Evolutionary conservation across 2,113 vertebrate species (phyloP), one percentile per base, ranked within the genome.

Genomic region (Paramisgurnus dabryanus): DNA sequence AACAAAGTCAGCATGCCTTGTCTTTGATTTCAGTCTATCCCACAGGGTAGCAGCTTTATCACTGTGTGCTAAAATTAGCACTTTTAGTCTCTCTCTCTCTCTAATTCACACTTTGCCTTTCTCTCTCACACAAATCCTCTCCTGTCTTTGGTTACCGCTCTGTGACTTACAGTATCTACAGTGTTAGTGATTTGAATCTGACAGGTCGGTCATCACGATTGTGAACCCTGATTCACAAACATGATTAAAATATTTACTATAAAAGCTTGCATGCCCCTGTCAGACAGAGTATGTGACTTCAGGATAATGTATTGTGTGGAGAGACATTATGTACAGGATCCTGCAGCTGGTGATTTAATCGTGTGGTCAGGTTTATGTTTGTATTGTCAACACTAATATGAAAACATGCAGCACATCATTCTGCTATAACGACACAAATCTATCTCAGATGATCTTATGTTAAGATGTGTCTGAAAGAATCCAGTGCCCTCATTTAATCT

Each of bases 1-100:
- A 92, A 93, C 90, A 85, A 84, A 87, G 88, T 83, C 87, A 82
- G 87, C 83, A 86, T 89, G 91, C 81, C 84, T 87, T 90, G 86
- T 82, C 86, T 90, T 90, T 89, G 89, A 91, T 90, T 87, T 86
- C 78, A 83, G 72, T 72, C 87, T 84, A 87, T 90, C 90, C 91
- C 89, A 86, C 78, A 66, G 86, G 85, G 58, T 85, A 87, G 83
- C 84, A 78, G 81, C 84, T 87, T 87, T 86, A 88, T 89, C 86
- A 87, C 81, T 69, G 83, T 12, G 6, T 57, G 86, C 90, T 92
- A 92, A 90, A 92, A 89, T 91, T 91, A 91, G 89, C 82, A 63
- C 71, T 47, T 72, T 76, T 70, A 81, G 72, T 81, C 65, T 84
- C 68, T 18, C 83, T 55, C 64, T 50, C 65, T 55, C 15, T 85